A percentile compares a stretch with the other conserved stretches of the same genome.
Evolutionary conservation across 2,113 vertebrate genomes (phyloP).

Genomic region (Rhea pennata): DNA sequence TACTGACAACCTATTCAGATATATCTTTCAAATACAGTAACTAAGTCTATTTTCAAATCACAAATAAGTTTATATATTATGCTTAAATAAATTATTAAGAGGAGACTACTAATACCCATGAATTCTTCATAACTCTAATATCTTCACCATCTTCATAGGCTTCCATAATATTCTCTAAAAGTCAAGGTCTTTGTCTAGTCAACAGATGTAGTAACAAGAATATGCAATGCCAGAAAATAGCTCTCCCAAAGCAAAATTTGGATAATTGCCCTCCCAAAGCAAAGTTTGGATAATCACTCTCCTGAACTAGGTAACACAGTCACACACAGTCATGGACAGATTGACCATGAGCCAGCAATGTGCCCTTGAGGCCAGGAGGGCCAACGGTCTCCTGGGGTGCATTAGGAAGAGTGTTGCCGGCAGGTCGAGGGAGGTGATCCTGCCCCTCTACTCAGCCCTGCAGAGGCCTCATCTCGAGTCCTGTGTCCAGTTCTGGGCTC

Average conservation of each 20-base stretch:
- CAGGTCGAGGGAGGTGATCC: no score
- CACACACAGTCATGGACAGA: no score
- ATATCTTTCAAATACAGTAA: background rate
- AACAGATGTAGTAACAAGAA: background rate
- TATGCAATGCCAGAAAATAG: background rate
- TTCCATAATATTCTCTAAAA: background rate
- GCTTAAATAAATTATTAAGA: background rate
- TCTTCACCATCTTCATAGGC: background rate
- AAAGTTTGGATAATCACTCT: no score
- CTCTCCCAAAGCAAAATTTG: background rate
- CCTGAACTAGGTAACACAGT: no score
- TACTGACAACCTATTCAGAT: background rate
- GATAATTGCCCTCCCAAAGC: background rate
- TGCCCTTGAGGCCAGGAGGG: no score
- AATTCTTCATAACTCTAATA: background rate
- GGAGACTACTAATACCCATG: background rate
- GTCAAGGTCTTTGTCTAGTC: background rate
- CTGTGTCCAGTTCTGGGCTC: no score
- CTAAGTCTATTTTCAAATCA: background rate
- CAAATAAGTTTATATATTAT: background rate
- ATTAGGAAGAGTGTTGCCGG: no score
- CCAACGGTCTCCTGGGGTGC: no score
- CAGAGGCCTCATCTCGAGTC: no score
- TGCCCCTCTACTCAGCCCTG: no score
- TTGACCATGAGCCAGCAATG: no score